Conservation (phyloP, 1,140 invertebrate species). For the Habropoda laboriosa region DNA sequence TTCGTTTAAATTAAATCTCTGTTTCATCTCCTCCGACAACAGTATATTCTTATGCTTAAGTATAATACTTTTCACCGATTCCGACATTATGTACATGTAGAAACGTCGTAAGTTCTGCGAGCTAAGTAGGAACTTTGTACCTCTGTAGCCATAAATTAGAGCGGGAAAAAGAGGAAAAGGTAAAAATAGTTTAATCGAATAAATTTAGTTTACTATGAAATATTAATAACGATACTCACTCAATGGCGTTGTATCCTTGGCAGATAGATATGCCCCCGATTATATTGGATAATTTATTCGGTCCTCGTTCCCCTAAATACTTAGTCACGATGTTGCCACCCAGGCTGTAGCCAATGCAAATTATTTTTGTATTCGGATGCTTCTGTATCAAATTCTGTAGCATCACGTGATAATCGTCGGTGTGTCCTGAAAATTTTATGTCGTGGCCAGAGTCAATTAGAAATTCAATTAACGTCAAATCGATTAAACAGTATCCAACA, state of each 20-base stretch:
- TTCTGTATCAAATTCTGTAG: slow-evolving; percentile 87
- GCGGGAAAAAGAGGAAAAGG: too few relatives aligned
- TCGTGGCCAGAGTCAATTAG: background rate
- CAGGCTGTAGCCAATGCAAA: slow-evolving; percentile 94
- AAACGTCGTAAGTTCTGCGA: slow-evolving; percentile 94
- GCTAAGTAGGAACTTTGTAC: slow-evolving; percentile 89
- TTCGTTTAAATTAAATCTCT: slow-evolving; percentile 87
- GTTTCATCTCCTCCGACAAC: slow-evolving; percentile 88
- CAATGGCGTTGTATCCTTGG: slow-evolving; percentile 94
- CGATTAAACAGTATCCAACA: background rate
- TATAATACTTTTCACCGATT: slow-evolving; percentile 93
- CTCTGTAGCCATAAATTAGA: slow-evolving; percentile 81
- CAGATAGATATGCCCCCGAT: slow-evolving; percentile 95
- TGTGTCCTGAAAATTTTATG: slow-evolving; percentile 85
- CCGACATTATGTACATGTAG: slow-evolving; percentile 96
- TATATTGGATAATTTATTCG: slow-evolving; percentile 85
- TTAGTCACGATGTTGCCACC: slow-evolving; percentile 94
- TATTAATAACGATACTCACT: too few relatives aligned
- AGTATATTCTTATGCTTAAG: slow-evolving; percentile 89
- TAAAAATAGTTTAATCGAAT: too few relatives aligned
- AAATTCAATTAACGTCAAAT: slow-evolving; percentile 17
- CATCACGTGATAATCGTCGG: slow-evolving; percentile 92
- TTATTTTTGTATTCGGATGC: slow-evolving; percentile 89
- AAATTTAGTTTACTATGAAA: too few relatives aligned
- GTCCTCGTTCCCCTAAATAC: slow-evolving; percentile 90